Evolutionary conservation across 2,888 invertebrate species (phyloP), one percentile per base, ranked within the genome.

Genomic region (Melanophora roralis): DNA sequence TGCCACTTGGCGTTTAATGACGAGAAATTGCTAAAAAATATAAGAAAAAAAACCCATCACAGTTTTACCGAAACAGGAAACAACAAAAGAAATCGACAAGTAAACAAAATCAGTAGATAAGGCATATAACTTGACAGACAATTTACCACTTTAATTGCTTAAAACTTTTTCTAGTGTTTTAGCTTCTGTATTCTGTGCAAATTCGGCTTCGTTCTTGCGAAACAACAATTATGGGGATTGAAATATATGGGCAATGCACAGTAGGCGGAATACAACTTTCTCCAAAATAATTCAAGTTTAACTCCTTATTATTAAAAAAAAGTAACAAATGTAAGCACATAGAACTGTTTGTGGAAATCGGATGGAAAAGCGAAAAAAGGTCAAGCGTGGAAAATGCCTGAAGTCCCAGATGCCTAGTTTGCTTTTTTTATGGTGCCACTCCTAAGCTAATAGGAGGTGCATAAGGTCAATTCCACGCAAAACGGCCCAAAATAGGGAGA

Each of bases 61-160:
- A 53, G 14, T 1, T 23, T n/a, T 7, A 34, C 14, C 59, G 19
- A 73, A 74, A 57, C 32, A 23, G 38, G 19, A 45, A 47, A 60
- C 40, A 69, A 69, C 45, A 77, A 74, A 59, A 51, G 65, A 7
- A 78, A 64, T 60, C 79, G 47, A 78, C 69, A 80, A 76, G 68
- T 73, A 80, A 80, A 80, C 72, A 80, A 72, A 76, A 80, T 76
- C 76, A 68, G 71, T 59, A 57, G 76, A 80, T 80, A 80, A 76
- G 78, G 55, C 76, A 49, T 74, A 74, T 69, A 80, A 79, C 78
- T 82, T 80, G 82, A 79, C 81, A 86, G 85, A 86, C 87, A 86
- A 87, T 87, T 87, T 87, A 85, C 87, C 86, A 86, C 85, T 87
- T 87, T 87, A 87, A 87, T 87, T 87, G 87, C 84, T 82, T 81